phyloP scores from a whole-genome alignment of 2,888 invertebrate species.

The Andrena bicolor region DNA sequence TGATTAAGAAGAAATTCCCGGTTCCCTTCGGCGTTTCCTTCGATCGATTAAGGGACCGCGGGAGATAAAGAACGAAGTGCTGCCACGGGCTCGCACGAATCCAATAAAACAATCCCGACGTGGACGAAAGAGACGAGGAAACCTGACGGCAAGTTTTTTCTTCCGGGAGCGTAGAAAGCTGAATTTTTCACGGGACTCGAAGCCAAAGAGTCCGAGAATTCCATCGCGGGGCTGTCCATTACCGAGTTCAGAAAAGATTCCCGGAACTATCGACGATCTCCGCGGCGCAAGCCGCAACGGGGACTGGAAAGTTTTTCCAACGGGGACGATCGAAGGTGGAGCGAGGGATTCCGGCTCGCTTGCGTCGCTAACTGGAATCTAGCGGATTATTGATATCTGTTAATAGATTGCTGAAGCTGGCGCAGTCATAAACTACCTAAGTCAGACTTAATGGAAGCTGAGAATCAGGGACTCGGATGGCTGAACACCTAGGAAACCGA shows the following conservation, averaged over 20 bases:
- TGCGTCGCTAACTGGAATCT: not conserved
- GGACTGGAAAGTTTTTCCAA: conserved; percentile 5
- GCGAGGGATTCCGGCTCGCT: conserved; percentile 4
- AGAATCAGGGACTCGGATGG: too few relatives aligned
- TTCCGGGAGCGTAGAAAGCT: not conserved
- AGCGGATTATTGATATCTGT: not conserved
- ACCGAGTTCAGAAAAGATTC: conserved; percentile 21
- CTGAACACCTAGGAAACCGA: too few relatives aligned
- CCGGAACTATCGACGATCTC: conserved; percentile 21
- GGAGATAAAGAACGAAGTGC: conserved; percentile 9
- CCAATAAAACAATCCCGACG: conserved; percentile 14
- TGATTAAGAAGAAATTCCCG: conserved; percentile 30
- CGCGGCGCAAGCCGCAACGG: not conserved
- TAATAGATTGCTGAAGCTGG: too few relatives aligned
- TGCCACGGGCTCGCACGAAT: conserved; percentile 10
- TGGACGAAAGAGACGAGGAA: not conserved
- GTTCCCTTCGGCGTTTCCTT: not conserved
- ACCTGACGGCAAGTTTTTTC: not conserved
- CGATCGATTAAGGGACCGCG: conserved; percentile 16
- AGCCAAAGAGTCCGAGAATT: conserved; percentile 2
- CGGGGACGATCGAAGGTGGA: not conserved
- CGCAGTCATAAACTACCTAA: too few relatives aligned
- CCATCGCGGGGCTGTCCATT: conserved; percentile 15
- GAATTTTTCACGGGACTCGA: conserved; percentile 33
- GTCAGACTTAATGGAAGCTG: not conserved